Percentiles rank a stretch among this genome's conserved stretches.
These are phyloP conservation scores for Copsychus sechellarum DNA, from an alignment of 2,113 vertebrate genomes.

Conservation along the genomic window DNA sequence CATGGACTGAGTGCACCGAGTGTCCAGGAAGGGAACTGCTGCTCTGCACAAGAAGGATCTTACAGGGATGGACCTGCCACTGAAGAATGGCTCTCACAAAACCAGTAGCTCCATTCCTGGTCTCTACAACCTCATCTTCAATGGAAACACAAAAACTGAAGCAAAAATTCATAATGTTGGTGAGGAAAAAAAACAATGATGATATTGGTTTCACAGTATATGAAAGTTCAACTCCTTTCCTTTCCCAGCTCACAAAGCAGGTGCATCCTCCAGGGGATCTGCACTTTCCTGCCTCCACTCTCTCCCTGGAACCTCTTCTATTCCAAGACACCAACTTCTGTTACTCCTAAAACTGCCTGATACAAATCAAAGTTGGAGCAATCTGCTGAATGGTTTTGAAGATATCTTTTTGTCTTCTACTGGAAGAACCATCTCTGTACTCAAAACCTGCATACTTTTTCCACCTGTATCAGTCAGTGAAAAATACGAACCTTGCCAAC, in stretches of 20 bases:
- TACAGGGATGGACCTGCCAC: neutral
- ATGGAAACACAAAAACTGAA: neutral
- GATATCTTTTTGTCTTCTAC: neutral
- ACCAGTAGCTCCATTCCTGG: neutral
- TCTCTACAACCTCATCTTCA: neutral
- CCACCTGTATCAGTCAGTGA: neutral
- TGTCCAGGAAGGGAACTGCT: neutral
- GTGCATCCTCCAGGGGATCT: neutral
- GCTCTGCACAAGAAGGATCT: neutral
- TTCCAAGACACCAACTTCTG: neutral
- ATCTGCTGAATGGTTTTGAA: neutral
- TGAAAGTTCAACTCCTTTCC: neutral
- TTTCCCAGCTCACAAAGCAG: neutral
- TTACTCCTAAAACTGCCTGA: neutral
- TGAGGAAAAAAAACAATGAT: neutral
- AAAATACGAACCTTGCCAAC: neutral
- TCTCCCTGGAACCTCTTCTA: neutral
- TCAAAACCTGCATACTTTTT: neutral
- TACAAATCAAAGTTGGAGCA: neutral
- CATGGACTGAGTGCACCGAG: rapidly evolving
- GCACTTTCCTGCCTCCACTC: neutral
- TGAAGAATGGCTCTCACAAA: neutral
- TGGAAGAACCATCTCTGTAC: neutral
- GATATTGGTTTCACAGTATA: neutral
- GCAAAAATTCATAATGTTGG: neutral